These are phyloP conservation scores for Chloebia gouldiae DNA, from an alignment of 2,113 vertebrate genomes.

Conservation along the genomic window DNA sequence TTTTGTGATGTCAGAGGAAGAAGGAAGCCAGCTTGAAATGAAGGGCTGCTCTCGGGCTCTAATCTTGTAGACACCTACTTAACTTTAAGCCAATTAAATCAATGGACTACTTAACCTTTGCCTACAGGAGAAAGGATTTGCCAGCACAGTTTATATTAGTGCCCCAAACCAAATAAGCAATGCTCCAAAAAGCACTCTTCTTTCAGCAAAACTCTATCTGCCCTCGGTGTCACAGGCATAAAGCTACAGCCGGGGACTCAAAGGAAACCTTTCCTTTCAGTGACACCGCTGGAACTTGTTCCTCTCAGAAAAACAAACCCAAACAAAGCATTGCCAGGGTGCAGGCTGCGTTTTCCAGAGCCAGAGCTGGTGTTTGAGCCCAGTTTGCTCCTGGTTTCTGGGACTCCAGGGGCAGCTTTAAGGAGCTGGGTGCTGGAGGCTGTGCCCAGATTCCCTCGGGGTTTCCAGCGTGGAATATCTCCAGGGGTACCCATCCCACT, in stretches of 20 bases:
- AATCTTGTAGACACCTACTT: slow-evolving; percentile 67
- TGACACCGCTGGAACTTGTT: background rate
- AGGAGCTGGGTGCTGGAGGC: background rate
- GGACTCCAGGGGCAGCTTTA: background rate
- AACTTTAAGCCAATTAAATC: slow-evolving; percentile 70
- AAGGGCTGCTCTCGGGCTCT: slow-evolving; percentile 43
- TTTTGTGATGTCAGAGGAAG: slow-evolving; percentile 63
- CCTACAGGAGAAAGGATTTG: slow-evolving; percentile 64
- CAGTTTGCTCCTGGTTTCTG: background rate
- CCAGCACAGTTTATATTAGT: slow-evolving; percentile 65
- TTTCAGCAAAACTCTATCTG: slow-evolving; percentile 42
- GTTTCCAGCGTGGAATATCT: background rate
- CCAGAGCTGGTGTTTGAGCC: background rate
- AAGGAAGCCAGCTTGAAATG: slow-evolving; percentile 57
- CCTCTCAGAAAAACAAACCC: background rate
- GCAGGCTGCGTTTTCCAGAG: background rate
- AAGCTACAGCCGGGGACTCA: background rate
- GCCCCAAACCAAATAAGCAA: slow-evolving; percentile 68
- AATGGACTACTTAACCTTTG: slow-evolving; percentile 67
- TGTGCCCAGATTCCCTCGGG: background rate
- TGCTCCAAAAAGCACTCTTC: slow-evolving; percentile 52
- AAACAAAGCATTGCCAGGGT: background rate
- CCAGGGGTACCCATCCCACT: background rate
- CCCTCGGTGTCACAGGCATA: background rate
- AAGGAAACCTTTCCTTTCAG: background rate